These are phyloP conservation scores for Harlomillsia oculata DNA, from an alignment of 1,140 invertebrate genomes.

Conservation along the genomic window DNA sequence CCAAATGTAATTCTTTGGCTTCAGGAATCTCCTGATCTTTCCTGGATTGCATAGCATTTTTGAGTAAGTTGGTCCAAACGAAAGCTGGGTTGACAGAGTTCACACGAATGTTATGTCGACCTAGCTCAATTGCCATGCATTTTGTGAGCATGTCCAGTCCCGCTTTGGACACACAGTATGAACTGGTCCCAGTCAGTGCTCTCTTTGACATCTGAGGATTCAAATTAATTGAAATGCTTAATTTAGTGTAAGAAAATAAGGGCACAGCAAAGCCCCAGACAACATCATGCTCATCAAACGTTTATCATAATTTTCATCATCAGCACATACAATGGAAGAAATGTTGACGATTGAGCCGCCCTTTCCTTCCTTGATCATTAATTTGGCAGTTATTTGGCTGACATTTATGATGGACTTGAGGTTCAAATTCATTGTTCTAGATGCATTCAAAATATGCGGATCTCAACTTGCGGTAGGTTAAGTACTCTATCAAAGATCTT, in stretches of 20 bases:
- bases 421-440: constrained; percentile 67
- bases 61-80: neutral
- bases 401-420: constrained; percentile 74
- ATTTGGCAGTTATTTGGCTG: constrained; percentile 61
- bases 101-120: constrained; percentile 49
- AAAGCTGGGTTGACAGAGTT: constrained; percentile 6
- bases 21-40: neutral
- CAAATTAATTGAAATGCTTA: neutral
- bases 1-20: constrained; percentile 4
- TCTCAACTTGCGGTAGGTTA: neutral
- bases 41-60: neutral
- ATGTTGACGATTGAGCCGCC: constrained; percentile 78
- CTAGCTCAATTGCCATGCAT: constrained; percentile 74
- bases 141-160: constrained; percentile 52
- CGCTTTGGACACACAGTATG: constrained; percentile 57
- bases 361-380: constrained; percentile 58
- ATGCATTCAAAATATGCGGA: neutral
- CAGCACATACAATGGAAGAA: constrained; percentile 50
- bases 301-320: too few relatives aligned
- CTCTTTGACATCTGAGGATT: neutral
- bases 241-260: neutral
- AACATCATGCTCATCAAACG: too few relatives aligned
- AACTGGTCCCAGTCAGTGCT: constrained; percentile 60
- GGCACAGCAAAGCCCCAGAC: too few relatives aligned
- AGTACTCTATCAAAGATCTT: neutral